Evolutionary conservation across 2,113 vertebrate genomes (phyloP).

Genomic region (Mus musculus): GRCm39 chr4:141220001-141220500

Average conservation of each 20-base stretch:
- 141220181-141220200: neutral
- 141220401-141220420: neutral
- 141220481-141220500: conserved; percentile 44
- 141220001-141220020: neutral
- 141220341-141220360: conserved; percentile 52
- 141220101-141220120: neutral
- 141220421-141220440: conserved; percentile 93
- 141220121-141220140: neutral
- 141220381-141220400: neutral
- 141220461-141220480: conserved; percentile 61
- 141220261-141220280: conserved; percentile 22
- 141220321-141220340: conserved; percentile 1
- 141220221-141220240: neutral
- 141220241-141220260: neutral
- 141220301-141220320: conserved; percentile 37
- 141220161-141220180: neutral
- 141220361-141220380: conserved; percentile 18
- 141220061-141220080: neutral
- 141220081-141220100: neutral
- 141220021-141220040: neutral
- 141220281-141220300: conserved; percentile 1
- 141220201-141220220: neutral
- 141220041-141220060: neutral
- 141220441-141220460: conserved; percentile 87
- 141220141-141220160: neutral